Base-by-base conservation (phyloP, 2,888 invertebrate genomes). In the Zaprionus obscuricornis region DNA sequence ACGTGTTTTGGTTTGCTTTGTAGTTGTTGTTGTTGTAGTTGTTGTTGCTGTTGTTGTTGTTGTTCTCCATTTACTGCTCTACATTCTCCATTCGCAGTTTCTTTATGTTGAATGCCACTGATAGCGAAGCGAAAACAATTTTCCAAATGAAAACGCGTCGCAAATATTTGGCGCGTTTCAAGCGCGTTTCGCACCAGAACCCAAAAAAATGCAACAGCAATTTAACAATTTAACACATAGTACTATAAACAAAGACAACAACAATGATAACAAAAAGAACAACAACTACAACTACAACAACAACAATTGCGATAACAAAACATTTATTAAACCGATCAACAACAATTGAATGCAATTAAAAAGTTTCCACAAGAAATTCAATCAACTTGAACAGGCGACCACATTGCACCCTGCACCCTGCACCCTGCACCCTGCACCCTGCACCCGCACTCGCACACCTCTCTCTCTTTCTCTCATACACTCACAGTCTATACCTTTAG, bases 311-410 rank as follows among this genome's bases (percentile, higher is more conserved):
- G 3, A 27, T 20, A 46, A 22, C 46, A 46, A 27, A 33, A 29
- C 46, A 26, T 45, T 31, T 20, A 43, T 45, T 26, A 29, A 34
- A 18, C 24, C 8, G 22, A 34, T 13, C 24, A 37, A 31, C 4
- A 34, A 14, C 2, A 5, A 50, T 50, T 42, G 31, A 6, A 11
- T 11, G 31, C 13, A 31, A 29, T 11, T 6, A 31, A 11, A 4
- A 47, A 31, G 39, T 76, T 72, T 66, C 43, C 43, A 11, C 55
- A 72, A 74, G 72, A 81, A 77, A 77, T 77, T 74, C 78, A 82
- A 77, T 72, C 78, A 82, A 58, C 33, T 55, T 27, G 17, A 36
- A 29, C 18, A 8, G 40, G 8, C 36, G 36, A 24, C 54, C 57
- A 46, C 58, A 50, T 40, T 46, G 18, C 36, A 13, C 52, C 24